Percentiles rank a stretch among this genome's conserved stretches.
Conservation (phyloP, 2,113 vertebrate species). For the Takifugu bimaculatus region DNA sequence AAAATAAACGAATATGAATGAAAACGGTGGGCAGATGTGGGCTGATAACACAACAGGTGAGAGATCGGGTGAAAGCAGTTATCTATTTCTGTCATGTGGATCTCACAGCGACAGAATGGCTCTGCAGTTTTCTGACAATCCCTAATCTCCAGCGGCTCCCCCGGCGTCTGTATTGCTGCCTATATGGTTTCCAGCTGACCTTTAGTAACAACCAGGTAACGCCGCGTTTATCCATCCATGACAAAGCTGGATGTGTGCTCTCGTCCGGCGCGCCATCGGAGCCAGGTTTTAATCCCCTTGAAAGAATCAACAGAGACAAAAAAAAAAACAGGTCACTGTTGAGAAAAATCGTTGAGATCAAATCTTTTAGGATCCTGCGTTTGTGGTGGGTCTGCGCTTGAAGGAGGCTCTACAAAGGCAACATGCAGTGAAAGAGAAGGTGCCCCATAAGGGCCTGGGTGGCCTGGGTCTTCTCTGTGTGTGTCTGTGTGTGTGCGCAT, state of each 20-base stretch:
- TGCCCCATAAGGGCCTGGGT: constrained; percentile 19
- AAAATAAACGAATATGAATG: constrained; percentile 5
- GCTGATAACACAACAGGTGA: constrained; percentile 33
- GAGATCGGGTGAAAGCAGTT: constrained; percentile 17
- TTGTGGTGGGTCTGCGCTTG: constrained; percentile 12
- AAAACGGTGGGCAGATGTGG: constrained; percentile 21
- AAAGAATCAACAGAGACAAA: background rate
- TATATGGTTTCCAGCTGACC: constrained; percentile 22
- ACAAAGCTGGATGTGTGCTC: background rate
- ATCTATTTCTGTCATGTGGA: constrained; percentile 37
- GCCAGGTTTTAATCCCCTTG: constrained; percentile 9
- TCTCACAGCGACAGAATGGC: constrained; percentile 33
- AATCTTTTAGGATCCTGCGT: constrained; percentile 9
- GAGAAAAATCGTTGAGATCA: constrained; percentile 17
- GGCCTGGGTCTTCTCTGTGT: background rate
- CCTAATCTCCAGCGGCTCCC: constrained; percentile 3
- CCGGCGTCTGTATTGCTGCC: constrained; percentile 6
- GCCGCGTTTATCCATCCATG: constrained; percentile 1
- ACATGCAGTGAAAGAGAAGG: constrained; percentile 14
- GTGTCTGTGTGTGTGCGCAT: constrained; percentile 14
- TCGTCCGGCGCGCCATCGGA: background rate
- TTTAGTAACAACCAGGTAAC: constrained; percentile 26
- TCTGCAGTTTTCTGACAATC: constrained; percentile 22
- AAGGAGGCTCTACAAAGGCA: constrained; percentile 2
- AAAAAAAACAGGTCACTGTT: constrained; percentile 10